Evolutionary conservation across 2,113 vertebrate species (phyloP).

Genomic region (Prunella himalayana): DNA sequence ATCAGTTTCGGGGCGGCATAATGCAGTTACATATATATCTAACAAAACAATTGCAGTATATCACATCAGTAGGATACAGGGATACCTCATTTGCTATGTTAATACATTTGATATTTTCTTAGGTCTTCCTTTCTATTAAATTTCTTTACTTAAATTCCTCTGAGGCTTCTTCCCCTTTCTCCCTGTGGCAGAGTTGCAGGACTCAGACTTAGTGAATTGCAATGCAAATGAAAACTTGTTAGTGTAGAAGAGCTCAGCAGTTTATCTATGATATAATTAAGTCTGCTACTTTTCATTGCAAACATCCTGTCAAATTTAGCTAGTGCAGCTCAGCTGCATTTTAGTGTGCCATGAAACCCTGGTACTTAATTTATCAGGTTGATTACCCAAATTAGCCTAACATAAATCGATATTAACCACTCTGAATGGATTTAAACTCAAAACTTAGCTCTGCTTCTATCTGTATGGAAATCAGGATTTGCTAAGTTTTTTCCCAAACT

Average conservation of each 20-base stretch:
- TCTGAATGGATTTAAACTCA: neutral
- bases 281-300: neutral
- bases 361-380: neutral
- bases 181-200: neutral
- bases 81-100: neutral
- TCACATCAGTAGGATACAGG: neutral
- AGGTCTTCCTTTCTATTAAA: neutral
- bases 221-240: neutral
- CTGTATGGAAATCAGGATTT: neutral
- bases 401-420: neutral
- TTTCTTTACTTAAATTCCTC: neutral
- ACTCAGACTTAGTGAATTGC: neutral
- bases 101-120: neutral
- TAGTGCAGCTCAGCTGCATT: neutral
- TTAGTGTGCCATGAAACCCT: neutral
- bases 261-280: neutral
- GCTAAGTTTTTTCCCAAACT: neutral
- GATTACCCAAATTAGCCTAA: neutral
- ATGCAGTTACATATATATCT: neutral
- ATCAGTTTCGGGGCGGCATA: neutral
- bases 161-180: neutral
- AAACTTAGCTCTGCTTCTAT: neutral
- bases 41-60: neutral
- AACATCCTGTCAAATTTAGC: neutral
- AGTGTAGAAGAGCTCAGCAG: neutral